Evolutionary conservation across 1,140 invertebrate species (phyloP).

Genomic region (Maconellicoccus hirsutus): DNA sequence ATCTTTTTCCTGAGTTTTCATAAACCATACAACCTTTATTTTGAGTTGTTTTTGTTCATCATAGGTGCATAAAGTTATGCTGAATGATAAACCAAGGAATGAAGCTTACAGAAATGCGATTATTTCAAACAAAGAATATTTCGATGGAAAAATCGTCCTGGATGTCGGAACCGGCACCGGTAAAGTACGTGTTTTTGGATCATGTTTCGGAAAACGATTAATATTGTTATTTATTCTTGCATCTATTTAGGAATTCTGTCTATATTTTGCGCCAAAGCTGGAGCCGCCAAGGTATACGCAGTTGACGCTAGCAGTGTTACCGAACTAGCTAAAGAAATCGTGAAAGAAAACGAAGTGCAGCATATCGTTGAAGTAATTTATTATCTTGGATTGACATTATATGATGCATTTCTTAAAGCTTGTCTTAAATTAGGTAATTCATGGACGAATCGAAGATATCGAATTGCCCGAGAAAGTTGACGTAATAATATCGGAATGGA

Average conservation of each 20-base stretch:
- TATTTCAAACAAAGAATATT: conserved; percentile 56
- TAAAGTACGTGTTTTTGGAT: conserved; percentile 14
- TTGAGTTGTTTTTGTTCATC: neutral
- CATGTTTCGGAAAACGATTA: conserved; percentile 16
- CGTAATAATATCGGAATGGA: conserved; percentile 97
- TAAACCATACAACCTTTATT: neutral
- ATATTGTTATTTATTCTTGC: conserved; percentile 26
- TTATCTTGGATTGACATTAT: neutral
- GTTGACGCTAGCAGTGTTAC: conserved; percentile 83
- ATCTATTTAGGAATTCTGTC: conserved; percentile 72
- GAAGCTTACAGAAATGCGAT: conserved; percentile 87
- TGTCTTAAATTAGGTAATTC: conserved; percentile 37
- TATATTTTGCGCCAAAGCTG: conserved; percentile 89
- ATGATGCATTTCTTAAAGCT: too few relatives aligned
- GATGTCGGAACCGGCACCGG: conserved; percentile 85
- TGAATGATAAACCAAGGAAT: conserved; percentile 75
- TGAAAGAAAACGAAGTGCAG: conserved; percentile 53
- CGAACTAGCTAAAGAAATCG: conserved; percentile 67
- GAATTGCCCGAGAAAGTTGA: conserved; percentile 69
- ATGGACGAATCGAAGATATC: conserved; percentile 54
- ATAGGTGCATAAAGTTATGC: conserved; percentile 66
- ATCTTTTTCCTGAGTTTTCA: too few relatives aligned
- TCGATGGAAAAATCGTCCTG: conserved; percentile 70
- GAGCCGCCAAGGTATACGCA: conserved; percentile 80
- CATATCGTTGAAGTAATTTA: conserved; percentile 46